Evolutionary conservation across 37 sponge, comb jelly and placozoan genomes (phyloP), one percentile per base, ranked within the genome.

Genomic region (Ephydatia muelleri): DNA sequence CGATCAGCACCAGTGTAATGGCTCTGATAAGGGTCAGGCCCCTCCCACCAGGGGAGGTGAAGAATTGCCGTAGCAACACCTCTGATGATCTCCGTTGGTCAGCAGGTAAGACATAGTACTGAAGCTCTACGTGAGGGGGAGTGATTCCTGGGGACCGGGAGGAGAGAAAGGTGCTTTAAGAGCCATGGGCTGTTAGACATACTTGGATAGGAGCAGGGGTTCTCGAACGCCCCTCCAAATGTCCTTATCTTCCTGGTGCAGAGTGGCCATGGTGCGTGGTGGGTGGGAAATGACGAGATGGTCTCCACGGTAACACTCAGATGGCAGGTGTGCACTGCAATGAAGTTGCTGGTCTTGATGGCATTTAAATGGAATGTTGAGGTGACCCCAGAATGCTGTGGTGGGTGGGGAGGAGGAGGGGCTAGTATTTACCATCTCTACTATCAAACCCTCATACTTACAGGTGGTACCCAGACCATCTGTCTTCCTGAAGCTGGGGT

Each of bases 81-180:
- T 36, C 89, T 91, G 16, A 91, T 26, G 84, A 92, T 87, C 23
- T 72, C 75, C 9, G 92, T 94, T 57, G 57, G 6, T 57, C 57
- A 57, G 57, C 19, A 1, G 57, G 57, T 11, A 57, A 11, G 57
- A 57, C 19, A 14, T 57, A 57, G 43, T 75, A 31, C 0, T 36
- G 75, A n/a, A 11, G 16, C n/a, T 36, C 4, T 33, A 32, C 21
- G 30, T 57, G 9, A 21, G 57, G 57, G 19, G 57, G 57, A 1
- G 57, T 57, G 57, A 21, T 57, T 21, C 12, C 57, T 57, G 57
- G 12, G 57, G 16, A 57, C 57, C 12, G 16, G 57, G 19, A 14
- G 19, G 19, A 21, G 16, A 21, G 43, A 43, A 43, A 57, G 57
- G 57, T 1, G 57, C 19, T 57, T 13, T 5, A 13, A 57, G 19